phyloP scores from a whole-genome alignment of 1,140 invertebrate genomes.

The Papilio helenus region DNA sequence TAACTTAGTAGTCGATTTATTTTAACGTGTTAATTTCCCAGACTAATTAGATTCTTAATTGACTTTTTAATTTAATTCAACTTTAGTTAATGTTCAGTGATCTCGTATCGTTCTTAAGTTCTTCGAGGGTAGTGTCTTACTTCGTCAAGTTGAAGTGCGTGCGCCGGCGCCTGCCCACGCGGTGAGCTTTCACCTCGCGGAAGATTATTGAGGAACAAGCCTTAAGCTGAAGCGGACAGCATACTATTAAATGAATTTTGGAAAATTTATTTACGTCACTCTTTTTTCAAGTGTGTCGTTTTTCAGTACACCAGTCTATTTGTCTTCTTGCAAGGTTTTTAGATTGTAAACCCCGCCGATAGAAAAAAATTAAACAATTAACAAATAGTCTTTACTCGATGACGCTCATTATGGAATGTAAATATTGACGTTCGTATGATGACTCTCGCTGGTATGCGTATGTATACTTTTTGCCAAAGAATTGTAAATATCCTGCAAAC shows the following conservation, averaged over 20 bases:
- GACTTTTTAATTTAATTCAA: slow-evolving; percentile 2
- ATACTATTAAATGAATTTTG: background rate
- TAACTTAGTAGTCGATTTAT: background rate
- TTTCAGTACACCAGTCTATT: background rate
- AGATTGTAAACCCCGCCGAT: too few relatives aligned
- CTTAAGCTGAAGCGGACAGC: slow-evolving; percentile 12
- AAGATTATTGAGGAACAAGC: background rate
- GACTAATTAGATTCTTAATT: background rate
- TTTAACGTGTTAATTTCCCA: background rate
- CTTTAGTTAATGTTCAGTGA: slow-evolving; percentile 10
- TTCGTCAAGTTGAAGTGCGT: slow-evolving; percentile 27
- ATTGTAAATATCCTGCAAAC: background rate
- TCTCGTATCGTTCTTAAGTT: background rate
- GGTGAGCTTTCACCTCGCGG: slow-evolving; percentile 36
- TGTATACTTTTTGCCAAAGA: background rate
- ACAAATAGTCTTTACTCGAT: background rate
- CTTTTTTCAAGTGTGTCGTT: background rate
- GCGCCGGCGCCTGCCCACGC: slow-evolving; percentile 37
- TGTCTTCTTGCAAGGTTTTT: background rate
- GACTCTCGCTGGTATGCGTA: background rate
- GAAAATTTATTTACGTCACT: too few relatives aligned
- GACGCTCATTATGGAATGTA: background rate
- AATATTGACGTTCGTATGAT: background rate
- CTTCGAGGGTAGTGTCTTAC: slow-evolving; percentile 11
- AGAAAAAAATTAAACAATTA: too few relatives aligned